Evolutionary conservation across 1,140 invertebrate species (phyloP).

Genomic region (Amphibalanus amphitrite): DNA sequence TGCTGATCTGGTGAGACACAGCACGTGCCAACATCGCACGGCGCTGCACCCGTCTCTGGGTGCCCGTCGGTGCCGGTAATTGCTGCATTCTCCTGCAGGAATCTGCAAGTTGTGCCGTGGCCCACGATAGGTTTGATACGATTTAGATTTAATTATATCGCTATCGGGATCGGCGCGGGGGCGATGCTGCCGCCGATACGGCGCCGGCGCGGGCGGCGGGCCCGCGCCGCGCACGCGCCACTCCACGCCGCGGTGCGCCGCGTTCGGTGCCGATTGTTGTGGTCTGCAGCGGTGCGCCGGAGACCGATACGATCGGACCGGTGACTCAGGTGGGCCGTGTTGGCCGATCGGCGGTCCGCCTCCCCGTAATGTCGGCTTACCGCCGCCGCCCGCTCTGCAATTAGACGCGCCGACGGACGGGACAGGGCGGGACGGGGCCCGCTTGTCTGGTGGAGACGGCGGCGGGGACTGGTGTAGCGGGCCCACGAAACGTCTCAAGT

Average conservation of each 20-base stretch:
- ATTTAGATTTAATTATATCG: slow-evolving; percentile 2
- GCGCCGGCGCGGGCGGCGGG: no score
- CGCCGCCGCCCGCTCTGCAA: neutral
- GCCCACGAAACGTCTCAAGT: no score
- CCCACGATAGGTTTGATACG: neutral
- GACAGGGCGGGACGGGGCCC: no score
- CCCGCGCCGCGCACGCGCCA: neutral
- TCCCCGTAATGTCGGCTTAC: neutral
- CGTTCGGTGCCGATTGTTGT: neutral
- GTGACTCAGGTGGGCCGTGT: neutral
- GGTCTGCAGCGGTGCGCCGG: no score
- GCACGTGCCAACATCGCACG: no score
- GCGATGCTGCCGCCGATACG: neutral
- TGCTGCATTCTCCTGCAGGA: neutral
- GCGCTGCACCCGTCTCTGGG: neutral
- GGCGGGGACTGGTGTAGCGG: no score
- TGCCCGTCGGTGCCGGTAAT: neutral
- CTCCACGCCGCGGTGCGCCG: no score
- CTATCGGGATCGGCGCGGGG: neutral
- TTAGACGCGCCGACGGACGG: neutral
- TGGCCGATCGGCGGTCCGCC: neutral
- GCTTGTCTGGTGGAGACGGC: no score
- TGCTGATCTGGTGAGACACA: no score
- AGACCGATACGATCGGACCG: neutral
- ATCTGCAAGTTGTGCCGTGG: neutral